Base-by-base conservation (phyloP, 2,113 vertebrate species). In the Polyodon spathula region DNA sequence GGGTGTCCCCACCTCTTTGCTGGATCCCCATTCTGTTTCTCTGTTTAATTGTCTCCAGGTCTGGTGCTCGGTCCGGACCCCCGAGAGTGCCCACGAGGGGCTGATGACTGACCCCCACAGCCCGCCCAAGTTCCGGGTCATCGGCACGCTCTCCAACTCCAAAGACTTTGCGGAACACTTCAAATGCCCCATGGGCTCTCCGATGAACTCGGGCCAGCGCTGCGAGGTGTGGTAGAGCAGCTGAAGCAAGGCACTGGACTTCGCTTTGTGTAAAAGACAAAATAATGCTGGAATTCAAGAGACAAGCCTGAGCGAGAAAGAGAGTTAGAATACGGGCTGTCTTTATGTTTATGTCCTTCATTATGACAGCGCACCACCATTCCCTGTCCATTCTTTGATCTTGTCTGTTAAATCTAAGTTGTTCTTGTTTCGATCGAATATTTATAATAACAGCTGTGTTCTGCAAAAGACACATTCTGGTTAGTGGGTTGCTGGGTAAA, bases 101-200 rank as follows among this genome's bases (percentile, higher is more conserved):
- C 79, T 99, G 76, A 86, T 99, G 78, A 98, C 94, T 0, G 95
- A 97, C 68, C 89, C 96, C 38, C 95, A 98, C 81, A 98, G 95
- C 70, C 96, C 96, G 0, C 94, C 94, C 52, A 89, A 91, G 58
- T 96, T 89, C 73, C 85, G 96, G 0, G 94, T 99, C 73, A 90
- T 97, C 61, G 95, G 96, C 65, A 97, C 94, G 0, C 89, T 99
- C 66, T 93, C 94, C 82, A 99, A 99, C 83, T 97, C 95, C 15
- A 88, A 80, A 0, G 96, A 99, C 73, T 99, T 99, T 76, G 84
- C 90, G 3, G 81, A 76, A 66, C 94, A 97, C 75, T 99, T 99
- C 58, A 59, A 71, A 69, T 99, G 95, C 66, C 90, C 93, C 0
- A 59, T 65, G 1, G 94, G 92, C 56, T 88, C 92, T 9, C 87